A percentile compares a stretch with the other conserved stretches of the same genome.
Evolutionary conservation across 2,113 vertebrate species (phyloP).

Genomic region (Malurus melanocephalus): DNA sequence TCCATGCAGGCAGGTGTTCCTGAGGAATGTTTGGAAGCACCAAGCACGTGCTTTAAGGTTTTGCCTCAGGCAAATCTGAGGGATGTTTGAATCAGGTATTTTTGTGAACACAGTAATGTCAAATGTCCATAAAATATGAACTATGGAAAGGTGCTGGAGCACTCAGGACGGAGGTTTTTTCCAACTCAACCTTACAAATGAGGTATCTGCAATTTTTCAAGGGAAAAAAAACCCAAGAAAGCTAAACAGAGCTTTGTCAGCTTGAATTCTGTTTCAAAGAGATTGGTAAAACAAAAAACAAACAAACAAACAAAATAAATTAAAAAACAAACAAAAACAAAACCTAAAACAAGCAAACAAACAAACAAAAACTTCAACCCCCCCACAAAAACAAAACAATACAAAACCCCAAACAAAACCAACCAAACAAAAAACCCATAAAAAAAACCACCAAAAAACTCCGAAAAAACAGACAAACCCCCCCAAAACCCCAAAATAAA

Average conservation of each 20-base stretch:
- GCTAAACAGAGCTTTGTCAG: not conserved
- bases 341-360: too few species aligned
- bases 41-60: not conserved
- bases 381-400: too few species aligned
- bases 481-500: too few species aligned
- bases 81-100: conserved; percentile 7
- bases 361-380: too few species aligned
- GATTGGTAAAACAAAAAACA: not conserved
- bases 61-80: not conserved
- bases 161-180: not conserved
- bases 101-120: not conserved
- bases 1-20: not conserved
- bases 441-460: too few species aligned
- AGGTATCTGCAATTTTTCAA: not conserved
- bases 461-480: too few species aligned
- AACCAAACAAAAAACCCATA: too few species aligned
- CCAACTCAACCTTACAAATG: not conserved
- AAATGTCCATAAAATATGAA: not conserved
- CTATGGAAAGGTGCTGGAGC: not conserved
- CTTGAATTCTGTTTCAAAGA: conserved; percentile 15
- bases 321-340: too few species aligned
- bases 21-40: conserved; percentile 20
- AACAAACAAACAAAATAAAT: not conserved
- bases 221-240: not conserved
- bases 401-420: too few species aligned